A percentile compares a stretch with the other conserved stretches of the same genome.
Conservation (phyloP, 1,140 invertebrate genomes). For the silkworm (Bombyx mori) region ASM3026992v2 NC_085133.1:10372001-10372500, state of each 20-base stretch:
- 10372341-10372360: conserved; percentile 31
- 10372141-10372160: too few relatives aligned
- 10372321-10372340: conserved; percentile 25
- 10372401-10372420: conserved; percentile 22
- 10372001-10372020: too few relatives aligned
- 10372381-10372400: conserved; percentile 18
- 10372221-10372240: conserved; percentile 12
- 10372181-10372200: conserved; percentile 8
- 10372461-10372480: conserved; percentile 20
- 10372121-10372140: too few relatives aligned
- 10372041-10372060: too few relatives aligned
- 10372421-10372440: conserved; percentile 18
- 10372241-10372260: conserved; percentile 24
- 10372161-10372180: conserved; percentile 5
- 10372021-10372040: too few relatives aligned
- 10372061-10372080: too few relatives aligned
- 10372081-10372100: too few relatives aligned
- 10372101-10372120: too few relatives aligned
- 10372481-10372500: conserved; percentile 20
- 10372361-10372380: conserved; percentile 20
- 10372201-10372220: conserved; percentile 4
- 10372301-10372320: conserved; percentile 23
- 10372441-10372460: conserved; percentile 22
- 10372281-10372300: conserved; percentile 29
- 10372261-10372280: conserved; percentile 25